Conservation (phyloP, 2,113 vertebrate species). For the Syngnathus typhle region DNA sequence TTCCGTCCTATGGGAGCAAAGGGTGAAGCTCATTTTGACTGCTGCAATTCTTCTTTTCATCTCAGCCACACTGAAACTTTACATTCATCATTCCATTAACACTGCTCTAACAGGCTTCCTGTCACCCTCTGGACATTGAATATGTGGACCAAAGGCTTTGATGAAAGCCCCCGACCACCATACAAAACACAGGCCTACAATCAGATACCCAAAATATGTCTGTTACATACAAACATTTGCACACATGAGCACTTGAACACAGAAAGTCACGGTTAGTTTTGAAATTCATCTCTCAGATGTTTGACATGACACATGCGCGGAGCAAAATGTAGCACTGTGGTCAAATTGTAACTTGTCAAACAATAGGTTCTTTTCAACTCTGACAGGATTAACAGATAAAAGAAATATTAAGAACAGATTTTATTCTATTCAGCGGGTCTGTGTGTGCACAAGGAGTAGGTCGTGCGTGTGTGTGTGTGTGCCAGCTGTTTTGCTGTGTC, state of each 20-base stretch:
- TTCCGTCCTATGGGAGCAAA: conserved; percentile 37
- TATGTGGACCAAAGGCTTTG: conserved; percentile 53
- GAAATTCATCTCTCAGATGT: conserved; percentile 14
- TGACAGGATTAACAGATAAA: conserved; percentile 45
- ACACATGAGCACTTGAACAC: conserved; percentile 11
- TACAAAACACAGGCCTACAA: conserved; percentile 46
- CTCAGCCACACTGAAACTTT: conserved; percentile 46
- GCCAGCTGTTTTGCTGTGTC: background rate
- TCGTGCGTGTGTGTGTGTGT: background rate
- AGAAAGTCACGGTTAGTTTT: conserved; percentile 4
- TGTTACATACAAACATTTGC: background rate
- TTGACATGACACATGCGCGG: conserved; percentile 18
- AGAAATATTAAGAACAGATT: conserved; percentile 22
- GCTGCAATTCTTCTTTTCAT: conserved; percentile 54
- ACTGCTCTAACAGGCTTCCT: conserved; percentile 42
- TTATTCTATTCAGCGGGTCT: background rate
- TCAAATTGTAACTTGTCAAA: conserved; percentile 37
- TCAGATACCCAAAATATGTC: conserved; percentile 23
- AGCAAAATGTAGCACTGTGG: conserved; percentile 21
- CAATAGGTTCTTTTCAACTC: conserved; percentile 7
- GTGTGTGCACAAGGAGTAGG: background rate
- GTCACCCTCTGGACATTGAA: conserved; percentile 46
- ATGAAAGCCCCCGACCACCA: conserved; percentile 42
- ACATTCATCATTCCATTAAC: conserved; percentile 65
- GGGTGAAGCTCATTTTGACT: conserved; percentile 39